phyloP scores from a whole-genome alignment of 1,140 invertebrate species.

The Lycorma delicatula region DNA sequence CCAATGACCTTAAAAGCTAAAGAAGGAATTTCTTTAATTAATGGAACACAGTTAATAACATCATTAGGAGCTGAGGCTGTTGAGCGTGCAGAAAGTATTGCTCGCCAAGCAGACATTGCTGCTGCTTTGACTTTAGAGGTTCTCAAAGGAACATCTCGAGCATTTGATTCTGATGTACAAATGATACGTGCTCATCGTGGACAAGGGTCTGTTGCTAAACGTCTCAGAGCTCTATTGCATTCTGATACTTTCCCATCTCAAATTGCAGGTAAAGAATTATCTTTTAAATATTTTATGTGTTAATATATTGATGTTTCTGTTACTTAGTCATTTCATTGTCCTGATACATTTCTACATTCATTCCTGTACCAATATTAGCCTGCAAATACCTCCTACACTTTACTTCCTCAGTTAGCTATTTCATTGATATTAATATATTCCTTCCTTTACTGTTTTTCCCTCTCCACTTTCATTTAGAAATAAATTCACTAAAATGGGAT shows the following conservation, averaged over 20 bases:
- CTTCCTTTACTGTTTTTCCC: no score
- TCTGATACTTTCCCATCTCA: constrained; percentile 59
- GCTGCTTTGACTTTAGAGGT: constrained; percentile 62
- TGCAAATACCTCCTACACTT: no score
- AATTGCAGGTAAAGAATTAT: constrained; percentile 57
- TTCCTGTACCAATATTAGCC: no score
- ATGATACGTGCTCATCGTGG: constrained; percentile 57
- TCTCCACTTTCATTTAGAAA: no score
- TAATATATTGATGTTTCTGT: no score
- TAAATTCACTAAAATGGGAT: no score
- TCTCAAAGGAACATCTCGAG: constrained; percentile 59
- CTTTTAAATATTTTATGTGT: no score
- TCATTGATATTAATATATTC: no score
- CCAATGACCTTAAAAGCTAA: constrained; percentile 55
- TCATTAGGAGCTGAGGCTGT: constrained; percentile 60
- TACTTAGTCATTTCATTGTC: no score
- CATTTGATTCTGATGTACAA: constrained; percentile 63
- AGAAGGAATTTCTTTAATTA: constrained; percentile 65
- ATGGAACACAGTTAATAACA: constrained; percentile 67
- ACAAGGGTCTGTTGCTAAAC: constrained; percentile 50
- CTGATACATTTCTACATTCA: no score
- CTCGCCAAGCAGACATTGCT: constrained; percentile 29
- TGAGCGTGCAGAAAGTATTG: constrained; percentile 58
- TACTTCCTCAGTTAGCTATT: no score
- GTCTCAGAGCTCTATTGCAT: constrained; percentile 49